A percentile compares a stretch with the other conserved stretches of the same genome.
Conservation (phyloP, 2,888 invertebrate species). For the Trissolcus japonicus region DNA sequence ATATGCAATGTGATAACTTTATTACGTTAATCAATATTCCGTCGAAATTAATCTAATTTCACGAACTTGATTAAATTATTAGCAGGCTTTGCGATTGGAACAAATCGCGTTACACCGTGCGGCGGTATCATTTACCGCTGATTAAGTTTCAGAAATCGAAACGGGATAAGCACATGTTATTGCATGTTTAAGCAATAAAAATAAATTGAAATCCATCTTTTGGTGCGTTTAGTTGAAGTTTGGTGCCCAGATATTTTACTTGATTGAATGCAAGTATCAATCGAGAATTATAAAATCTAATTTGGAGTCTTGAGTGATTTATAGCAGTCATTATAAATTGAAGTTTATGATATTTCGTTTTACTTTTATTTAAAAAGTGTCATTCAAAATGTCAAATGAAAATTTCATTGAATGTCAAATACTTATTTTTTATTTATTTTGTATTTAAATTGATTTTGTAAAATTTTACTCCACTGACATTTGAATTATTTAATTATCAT, state of each 20-base stretch:
- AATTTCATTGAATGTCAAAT: too few relatives aligned
- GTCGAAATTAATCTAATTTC: slow-evolving; percentile 18
- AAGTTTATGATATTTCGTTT: not conserved
- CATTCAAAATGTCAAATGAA: too few relatives aligned
- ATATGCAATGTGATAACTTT: not conserved
- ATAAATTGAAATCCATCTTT: too few relatives aligned
- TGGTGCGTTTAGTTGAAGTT: not conserved
- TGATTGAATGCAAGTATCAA: slow-evolving; percentile 11
- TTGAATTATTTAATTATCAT: not conserved
- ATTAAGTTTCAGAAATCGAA: not conserved
- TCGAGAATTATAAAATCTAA: slow-evolving; percentile 6
- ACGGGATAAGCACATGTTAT: too few relatives aligned
- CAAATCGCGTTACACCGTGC: too few relatives aligned
- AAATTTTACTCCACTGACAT: too few relatives aligned
- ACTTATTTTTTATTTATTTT: not conserved
- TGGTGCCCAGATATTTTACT: too few relatives aligned
- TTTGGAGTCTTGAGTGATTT: slow-evolving; percentile 2
- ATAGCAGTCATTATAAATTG: slow-evolving; percentile 1
- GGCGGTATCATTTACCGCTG: not conserved
- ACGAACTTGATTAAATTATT: slow-evolving; percentile 11
- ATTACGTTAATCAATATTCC: slow-evolving; percentile 6
- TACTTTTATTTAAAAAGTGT: not conserved
- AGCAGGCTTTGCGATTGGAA: not conserved
- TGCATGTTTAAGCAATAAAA: too few relatives aligned
- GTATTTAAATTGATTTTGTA: too few relatives aligned